Percentiles rank a stretch among this genome's conserved stretches.
phyloP scores from a whole-genome alignment of 2,888 invertebrate genomes.

The Epistrophe eligans region DNA sequence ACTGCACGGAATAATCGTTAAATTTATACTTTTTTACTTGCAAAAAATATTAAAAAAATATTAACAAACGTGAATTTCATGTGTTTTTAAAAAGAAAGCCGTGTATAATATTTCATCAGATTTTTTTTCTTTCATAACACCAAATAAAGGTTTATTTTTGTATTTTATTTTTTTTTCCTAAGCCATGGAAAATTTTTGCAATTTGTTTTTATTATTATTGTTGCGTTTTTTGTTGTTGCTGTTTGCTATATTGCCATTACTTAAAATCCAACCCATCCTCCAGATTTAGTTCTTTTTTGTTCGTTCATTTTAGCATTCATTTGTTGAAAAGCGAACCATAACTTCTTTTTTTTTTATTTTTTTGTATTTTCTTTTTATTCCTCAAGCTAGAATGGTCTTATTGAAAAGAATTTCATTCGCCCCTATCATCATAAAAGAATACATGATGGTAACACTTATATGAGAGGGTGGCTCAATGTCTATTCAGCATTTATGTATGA shows the following conservation, averaged over 20 bases:
- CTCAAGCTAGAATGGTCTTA: conserved; percentile 1
- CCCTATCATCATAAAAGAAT: background rate
- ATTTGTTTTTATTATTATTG: conserved; percentile 69
- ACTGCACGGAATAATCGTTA: background rate
- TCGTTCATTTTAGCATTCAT: conserved; percentile 10
- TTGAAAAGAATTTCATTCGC: conserved; percentile 19
- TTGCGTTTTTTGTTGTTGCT: background rate
- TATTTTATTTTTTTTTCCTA: background rate
- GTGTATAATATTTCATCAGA: conserved; percentile 62
- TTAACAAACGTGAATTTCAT: background rate
- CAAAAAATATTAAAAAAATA: background rate
- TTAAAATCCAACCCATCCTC: conserved; percentile 41
- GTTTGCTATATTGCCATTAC: conserved; percentile 48
- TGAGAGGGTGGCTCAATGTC: background rate
- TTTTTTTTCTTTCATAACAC: conserved; percentile 67
- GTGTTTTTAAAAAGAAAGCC: background rate
- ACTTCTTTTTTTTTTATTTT: background rate
- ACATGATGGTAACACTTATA: background rate
- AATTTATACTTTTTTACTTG: background rate
- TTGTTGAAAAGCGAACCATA: conserved; percentile 34
- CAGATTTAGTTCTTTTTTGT: background rate
- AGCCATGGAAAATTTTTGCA: conserved; percentile 42
- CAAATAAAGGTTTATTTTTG: conserved; percentile 64
- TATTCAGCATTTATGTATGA: background rate
- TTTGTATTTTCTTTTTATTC: background rate